These are phyloP conservation scores for Enteromius trimaculatus DNA, from an alignment of 2,797 vertebrate genomes.

Conservation along the genomic window DNA sequence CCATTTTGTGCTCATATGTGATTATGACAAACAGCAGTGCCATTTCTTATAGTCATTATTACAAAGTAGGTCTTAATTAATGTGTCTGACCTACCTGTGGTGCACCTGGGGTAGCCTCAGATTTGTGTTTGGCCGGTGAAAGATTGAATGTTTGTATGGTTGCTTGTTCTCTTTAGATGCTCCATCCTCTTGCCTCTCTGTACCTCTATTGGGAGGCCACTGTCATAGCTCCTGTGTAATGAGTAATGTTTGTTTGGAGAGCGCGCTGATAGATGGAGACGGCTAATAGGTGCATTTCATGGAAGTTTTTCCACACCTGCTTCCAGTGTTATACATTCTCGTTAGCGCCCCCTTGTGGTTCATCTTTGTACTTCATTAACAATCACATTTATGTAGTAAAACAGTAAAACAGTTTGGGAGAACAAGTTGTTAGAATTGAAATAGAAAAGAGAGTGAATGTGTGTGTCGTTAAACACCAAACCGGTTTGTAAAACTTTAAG, in stretches of 20 bases:
- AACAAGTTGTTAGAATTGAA: background rate
- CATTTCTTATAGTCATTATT: background rate
- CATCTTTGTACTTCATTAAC: background rate
- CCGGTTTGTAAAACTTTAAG: background rate
- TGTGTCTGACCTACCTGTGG: slow-evolving; percentile 45
- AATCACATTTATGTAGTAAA: background rate
- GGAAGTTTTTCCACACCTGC: background rate
- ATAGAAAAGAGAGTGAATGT: background rate
- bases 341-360: background rate
- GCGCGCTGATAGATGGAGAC: background rate
- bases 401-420: too few species aligned
- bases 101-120: slow-evolving; percentile 14
- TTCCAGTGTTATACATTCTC: background rate
- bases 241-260: slow-evolving; percentile 32
- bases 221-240: slow-evolving; percentile 14
- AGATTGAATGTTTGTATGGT: slow-evolving; percentile 12
- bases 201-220: slow-evolving; percentile 4
- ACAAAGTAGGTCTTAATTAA: slow-evolving; percentile 4
- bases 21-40: background rate
- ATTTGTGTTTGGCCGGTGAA: slow-evolving; percentile 1
- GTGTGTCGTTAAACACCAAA: background rate
- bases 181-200: slow-evolving; percentile 22
- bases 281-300: slow-evolving; percentile 2
- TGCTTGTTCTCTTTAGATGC: background rate
- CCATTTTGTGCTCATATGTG: slow-evolving; percentile 3